Evolutionary conservation across 1,140 invertebrate genomes (phyloP).

Genomic region (Lineus longissimus): DNA sequence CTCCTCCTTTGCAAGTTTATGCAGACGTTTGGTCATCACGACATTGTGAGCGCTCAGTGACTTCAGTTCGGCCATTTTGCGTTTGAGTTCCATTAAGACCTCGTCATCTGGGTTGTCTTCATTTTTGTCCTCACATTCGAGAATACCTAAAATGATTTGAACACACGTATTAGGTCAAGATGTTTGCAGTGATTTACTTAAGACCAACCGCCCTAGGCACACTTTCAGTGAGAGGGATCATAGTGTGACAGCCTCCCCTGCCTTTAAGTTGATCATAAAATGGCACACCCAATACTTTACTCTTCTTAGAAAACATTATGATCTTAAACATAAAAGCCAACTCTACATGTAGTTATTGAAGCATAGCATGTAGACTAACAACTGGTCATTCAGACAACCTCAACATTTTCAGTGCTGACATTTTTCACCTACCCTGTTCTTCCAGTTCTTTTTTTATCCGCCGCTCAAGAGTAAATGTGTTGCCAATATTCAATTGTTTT

Average conservation of each 20-base stretch:
- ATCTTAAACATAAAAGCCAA: neutral
- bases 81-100: constrained; percentile 75
- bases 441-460: constrained; percentile 80
- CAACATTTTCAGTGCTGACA: too few relatives aligned
- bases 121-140: constrained; percentile 47
- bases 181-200: neutral
- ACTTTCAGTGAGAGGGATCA: too few relatives aligned
- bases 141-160: constrained; percentile 30
- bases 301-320: neutral
- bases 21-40: constrained; percentile 62
- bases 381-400: too few relatives aligned
- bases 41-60: constrained; percentile 69
- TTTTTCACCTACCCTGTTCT: constrained; percentile 69
- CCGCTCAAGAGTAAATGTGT: constrained; percentile 63
- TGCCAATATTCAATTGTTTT: constrained; percentile 52
- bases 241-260: too few relatives aligned
- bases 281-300: too few relatives aligned
- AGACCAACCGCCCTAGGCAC: too few relatives aligned
- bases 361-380: too few relatives aligned
- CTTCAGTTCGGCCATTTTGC: constrained; percentile 76
- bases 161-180: neutral
- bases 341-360: too few relatives aligned
- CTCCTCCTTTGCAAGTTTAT: constrained; percentile 41
- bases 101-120: constrained; percentile 69
- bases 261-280: too few relatives aligned